A percentile compares a stretch with the other conserved stretches of the same genome.
Evolutionary conservation across 1,140 invertebrate genomes (phyloP).

Genomic region (Cheumatopsyche charites): DNA sequence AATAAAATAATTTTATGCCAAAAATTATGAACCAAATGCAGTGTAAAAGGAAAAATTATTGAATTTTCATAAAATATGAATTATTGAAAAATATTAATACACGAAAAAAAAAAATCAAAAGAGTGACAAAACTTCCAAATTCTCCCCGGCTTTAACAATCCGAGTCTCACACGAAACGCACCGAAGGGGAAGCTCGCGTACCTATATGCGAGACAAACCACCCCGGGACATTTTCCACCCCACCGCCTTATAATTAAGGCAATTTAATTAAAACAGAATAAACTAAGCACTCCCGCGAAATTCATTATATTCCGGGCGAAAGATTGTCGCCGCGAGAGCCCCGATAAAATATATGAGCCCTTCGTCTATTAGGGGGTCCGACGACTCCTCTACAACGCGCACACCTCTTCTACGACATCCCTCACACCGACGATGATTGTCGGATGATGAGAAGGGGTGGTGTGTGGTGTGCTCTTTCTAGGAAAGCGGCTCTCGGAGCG

Average conservation of each 20-base stretch:
- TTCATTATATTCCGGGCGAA: constrained; percentile 38
- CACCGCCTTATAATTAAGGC: constrained; percentile 38
- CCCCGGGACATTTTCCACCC: constrained; percentile 3
- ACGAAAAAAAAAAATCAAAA: too few relatives aligned
- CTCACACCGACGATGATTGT: neutral
- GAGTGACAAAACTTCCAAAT: too few relatives aligned
- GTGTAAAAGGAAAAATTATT: too few relatives aligned
- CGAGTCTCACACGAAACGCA: too few relatives aligned
- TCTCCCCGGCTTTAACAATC: too few relatives aligned
- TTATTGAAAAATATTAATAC: too few relatives aligned
- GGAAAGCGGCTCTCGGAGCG: neutral
- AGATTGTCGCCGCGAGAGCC: constrained; percentile 9
- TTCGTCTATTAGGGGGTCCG: neutral
- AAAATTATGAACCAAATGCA: too few relatives aligned
- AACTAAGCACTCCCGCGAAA: constrained; percentile 43
- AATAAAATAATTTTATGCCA: too few relatives aligned
- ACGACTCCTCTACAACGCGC: neutral
- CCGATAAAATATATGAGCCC: constrained; percentile 25
- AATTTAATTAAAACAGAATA: constrained; percentile 49
- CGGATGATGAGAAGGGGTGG: too few relatives aligned
- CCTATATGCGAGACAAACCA: neutral
- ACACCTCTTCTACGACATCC: too few relatives aligned
- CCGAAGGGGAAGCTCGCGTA: too few relatives aligned
- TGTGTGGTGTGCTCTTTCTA: neutral
- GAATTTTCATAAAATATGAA: too few relatives aligned